These are phyloP conservation scores for Sapajus apella DNA, from an alignment of 2,113 vertebrate genomes.

Conservation along the genomic window DNA sequence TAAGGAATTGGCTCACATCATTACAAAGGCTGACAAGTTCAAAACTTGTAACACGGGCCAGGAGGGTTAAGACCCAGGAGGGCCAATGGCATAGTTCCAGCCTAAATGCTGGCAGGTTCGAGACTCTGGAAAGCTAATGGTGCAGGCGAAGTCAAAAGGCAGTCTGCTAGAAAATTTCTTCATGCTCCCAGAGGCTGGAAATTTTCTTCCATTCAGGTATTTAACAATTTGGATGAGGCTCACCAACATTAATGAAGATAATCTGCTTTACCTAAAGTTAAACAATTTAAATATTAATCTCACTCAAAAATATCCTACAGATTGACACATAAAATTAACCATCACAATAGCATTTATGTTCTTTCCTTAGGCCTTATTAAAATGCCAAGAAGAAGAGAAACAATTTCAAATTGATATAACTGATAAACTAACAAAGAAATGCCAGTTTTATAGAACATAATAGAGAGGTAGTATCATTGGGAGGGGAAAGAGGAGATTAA, in stretches of 20 bases:
- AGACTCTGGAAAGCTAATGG: background rate
- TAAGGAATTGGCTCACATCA: background rate
- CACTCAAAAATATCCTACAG: background rate
- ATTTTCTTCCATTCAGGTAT: background rate
- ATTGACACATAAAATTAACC: background rate
- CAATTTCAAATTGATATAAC: background rate
- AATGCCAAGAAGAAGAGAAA: background rate
- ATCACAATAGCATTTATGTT: background rate
- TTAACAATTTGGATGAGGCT: background rate
- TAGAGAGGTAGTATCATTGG: background rate
- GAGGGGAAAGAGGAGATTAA: background rate
- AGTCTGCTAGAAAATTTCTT: background rate
- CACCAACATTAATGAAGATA: background rate
- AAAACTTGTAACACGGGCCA: background rate
- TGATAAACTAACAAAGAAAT: background rate
- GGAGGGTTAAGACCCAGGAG: background rate
- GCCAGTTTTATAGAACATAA: background rate
- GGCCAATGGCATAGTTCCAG: background rate
- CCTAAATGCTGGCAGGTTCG: background rate
- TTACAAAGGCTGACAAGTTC: background rate
- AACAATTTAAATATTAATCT: background rate
- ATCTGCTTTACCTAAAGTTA: background rate
- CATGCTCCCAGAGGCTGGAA: background rate
- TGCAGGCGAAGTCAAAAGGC: accelerated
- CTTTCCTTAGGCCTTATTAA: background rate